These are phyloP conservation scores for Botrylloides violaceus DNA, from an alignment of 23 tunicate species.

Conservation along the genomic window DNA sequence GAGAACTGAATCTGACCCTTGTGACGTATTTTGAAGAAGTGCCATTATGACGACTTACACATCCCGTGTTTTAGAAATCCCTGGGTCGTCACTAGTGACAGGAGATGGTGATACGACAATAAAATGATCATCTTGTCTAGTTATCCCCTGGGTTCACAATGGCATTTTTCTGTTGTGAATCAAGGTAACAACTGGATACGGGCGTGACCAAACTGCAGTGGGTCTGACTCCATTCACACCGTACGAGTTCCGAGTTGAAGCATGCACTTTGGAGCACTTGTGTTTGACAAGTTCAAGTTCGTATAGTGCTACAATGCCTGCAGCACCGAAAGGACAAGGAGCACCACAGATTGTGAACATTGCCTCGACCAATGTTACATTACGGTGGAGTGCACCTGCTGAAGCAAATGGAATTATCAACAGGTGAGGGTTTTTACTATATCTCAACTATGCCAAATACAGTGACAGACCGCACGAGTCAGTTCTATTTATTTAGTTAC, in stretches of 20 bases:
- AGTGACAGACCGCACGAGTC: too few species aligned
- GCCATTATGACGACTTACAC: too few species aligned
- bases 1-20: too few species aligned
- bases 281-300: constrained; percentile 46
- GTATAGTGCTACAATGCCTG: constrained; percentile 65
- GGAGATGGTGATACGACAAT: too few species aligned
- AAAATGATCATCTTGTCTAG: too few species aligned
- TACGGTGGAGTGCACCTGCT: constrained; percentile 51
- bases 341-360: constrained; percentile 36
- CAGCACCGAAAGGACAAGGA: constrained; percentile 74
- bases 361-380: constrained; percentile 25
- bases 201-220: constrained; percentile 32
- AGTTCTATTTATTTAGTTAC: too few species aligned
- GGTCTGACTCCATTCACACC: constrained; percentile 54
- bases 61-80: too few species aligned
- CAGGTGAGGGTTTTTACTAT: constrained; percentile 29
- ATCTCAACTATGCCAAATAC: too few species aligned
- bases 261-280: constrained; percentile 61
- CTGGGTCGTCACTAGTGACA: too few species aligned
- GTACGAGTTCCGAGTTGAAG: constrained; percentile 42
- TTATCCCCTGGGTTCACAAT: too few species aligned
- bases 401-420: constrained; percentile 55
- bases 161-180: too few species aligned
- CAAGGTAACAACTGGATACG: constrained; percentile 43
- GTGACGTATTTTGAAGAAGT: too few species aligned